Percentiles rank a stretch among this genome's conserved stretches.
phyloP scores from a whole-genome alignment of 2,888 invertebrate species.

The Campoplex capitator region DNA sequence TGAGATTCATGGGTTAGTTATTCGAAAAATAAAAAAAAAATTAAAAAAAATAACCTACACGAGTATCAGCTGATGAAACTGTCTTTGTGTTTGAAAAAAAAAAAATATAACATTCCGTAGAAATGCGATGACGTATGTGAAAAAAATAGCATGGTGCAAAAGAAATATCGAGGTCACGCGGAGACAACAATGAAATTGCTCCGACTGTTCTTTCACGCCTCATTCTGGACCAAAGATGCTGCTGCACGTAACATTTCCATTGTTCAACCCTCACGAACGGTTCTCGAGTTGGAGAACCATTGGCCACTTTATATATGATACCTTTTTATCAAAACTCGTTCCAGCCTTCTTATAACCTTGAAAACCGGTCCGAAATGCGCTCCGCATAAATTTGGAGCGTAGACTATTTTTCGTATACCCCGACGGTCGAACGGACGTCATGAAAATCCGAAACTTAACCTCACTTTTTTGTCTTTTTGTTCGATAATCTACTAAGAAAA shows the following conservation, averaged over 20 bases:
- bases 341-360: slow-evolving; percentile 18
- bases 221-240: slow-evolving; percentile 3
- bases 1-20: neutral
- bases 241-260: neutral
- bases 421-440: neutral
- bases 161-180: neutral
- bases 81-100: slow-evolving; percentile 37
- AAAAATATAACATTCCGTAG: neutral
- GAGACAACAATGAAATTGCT: slow-evolving; percentile 2
- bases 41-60: slow-evolving; percentile 10
- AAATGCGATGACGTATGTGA: slow-evolving; percentile 9
- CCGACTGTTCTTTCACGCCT: neutral
- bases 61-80: slow-evolving; percentile 46
- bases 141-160: slow-evolving; percentile 8
- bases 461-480: slow-evolving; percentile 1
- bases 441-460: neutral
- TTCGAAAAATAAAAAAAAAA: neutral
- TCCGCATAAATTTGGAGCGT: neutral
- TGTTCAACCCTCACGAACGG: neutral
- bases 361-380: slow-evolving; percentile 12
- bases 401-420: neutral
- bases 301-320: neutral
- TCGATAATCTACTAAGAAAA: neutral
- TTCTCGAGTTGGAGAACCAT: neutral
- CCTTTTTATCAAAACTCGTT: slow-evolving; percentile 8